Percentiles rank a stretch among this genome's conserved stretches.
phyloP scores from a whole-genome alignment of 2,888 invertebrate species.

The Eupithecia abbreviata region DNA sequence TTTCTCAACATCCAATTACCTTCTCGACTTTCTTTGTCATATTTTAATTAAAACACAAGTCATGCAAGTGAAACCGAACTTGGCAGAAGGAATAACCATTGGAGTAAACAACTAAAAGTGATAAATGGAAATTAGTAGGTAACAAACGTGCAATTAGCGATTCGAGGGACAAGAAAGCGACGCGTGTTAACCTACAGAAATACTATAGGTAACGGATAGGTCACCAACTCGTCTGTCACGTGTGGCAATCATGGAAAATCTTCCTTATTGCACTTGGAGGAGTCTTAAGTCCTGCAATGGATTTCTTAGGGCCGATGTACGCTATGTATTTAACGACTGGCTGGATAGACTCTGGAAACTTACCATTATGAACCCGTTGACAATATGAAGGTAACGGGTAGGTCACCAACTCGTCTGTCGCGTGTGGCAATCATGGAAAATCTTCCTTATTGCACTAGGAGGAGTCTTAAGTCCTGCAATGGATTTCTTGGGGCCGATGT shows the following conservation, averaged over 20 bases:
- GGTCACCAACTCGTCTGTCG: neutral
- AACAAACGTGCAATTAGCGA: slow-evolving; percentile 77
- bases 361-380: neutral
- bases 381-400: neutral
- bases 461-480: neutral
- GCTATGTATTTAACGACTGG: neutral
- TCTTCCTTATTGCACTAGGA: neutral
- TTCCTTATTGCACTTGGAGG: neutral
- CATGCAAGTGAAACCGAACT: slow-evolving; percentile 61
- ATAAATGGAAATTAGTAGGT: slow-evolving; percentile 78
- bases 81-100: slow-evolving; percentile 55
- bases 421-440: neutral
- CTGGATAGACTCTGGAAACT: neutral
- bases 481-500: neutral
- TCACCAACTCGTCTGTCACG: neutral
- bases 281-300: neutral
- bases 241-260: neutral
- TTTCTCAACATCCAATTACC: neutral
- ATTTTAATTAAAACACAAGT: slow-evolving; percentile 58
- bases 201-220: neutral
- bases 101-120: slow-evolving; percentile 54
- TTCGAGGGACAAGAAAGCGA: slow-evolving; percentile 77
- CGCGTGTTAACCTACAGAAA: slow-evolving; percentile 73
- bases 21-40: slow-evolving; percentile 35
- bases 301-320: neutral